phyloP scores from a whole-genome alignment of 30 jellyfish, hydroid and myxozoan genomes.

The Rhopilema esculentum region DNA sequence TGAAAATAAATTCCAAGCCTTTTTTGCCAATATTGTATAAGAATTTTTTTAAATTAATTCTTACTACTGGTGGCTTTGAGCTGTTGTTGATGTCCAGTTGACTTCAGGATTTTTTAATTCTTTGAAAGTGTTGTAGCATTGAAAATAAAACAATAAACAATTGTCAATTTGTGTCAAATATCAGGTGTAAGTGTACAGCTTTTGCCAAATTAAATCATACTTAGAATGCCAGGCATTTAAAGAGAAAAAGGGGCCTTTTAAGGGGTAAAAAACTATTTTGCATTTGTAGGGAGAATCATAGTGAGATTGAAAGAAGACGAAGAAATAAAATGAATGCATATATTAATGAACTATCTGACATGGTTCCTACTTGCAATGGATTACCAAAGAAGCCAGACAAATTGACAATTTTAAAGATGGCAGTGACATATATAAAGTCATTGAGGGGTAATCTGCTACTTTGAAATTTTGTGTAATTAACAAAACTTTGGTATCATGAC shows the following conservation, averaged over 20 bases:
- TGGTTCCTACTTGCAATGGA: conserved; percentile 99
- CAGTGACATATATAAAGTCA: conserved; percentile 95
- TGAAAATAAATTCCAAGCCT: too few relatives aligned
- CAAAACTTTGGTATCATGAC: background rate
- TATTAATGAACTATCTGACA: conserved; percentile 96
- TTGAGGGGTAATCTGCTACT: conserved; percentile 74
- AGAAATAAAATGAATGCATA: conserved; percentile 98
- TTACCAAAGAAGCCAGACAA: conserved; percentile 98
- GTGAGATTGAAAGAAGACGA: conserved; percentile 98
- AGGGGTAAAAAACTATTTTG: background rate
- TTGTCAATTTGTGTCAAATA: too few relatives aligned
- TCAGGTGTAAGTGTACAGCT: too few relatives aligned
- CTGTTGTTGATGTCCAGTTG: too few relatives aligned
- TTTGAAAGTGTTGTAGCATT: too few relatives aligned
- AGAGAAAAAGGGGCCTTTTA: background rate
- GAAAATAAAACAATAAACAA: too few relatives aligned
- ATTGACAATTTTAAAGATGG: conserved; percentile 95
- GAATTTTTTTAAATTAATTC: too few relatives aligned
- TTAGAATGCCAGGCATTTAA: too few relatives aligned
- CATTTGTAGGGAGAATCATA: conserved; percentile 90
- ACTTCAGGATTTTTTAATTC: too few relatives aligned
- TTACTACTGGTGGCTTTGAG: too few relatives aligned
- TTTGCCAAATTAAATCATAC: too few relatives aligned
- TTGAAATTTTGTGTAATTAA: background rate
- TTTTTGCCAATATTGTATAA: too few relatives aligned